Conservation (phyloP, 2,888 invertebrate species). For the Volucella bombylans region DNA sequence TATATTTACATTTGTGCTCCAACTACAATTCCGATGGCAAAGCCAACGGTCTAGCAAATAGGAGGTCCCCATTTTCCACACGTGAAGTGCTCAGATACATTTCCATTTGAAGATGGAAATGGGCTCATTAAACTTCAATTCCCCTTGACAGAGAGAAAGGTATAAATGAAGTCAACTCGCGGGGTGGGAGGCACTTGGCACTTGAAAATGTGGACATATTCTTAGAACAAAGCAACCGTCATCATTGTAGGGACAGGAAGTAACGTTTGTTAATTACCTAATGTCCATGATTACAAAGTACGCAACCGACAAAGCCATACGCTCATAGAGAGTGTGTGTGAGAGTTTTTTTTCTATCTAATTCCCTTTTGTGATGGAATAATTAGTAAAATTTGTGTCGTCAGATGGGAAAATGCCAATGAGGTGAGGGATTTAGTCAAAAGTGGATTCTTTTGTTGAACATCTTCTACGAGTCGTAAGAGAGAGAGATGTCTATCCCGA, state of each 20-base stretch:
- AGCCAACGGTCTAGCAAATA: conserved; percentile 35
- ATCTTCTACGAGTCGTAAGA: conserved; percentile 7
- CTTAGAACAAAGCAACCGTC: conserved; percentile 50
- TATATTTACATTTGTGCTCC: conserved; percentile 63
- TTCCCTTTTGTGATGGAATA: conserved; percentile 15
- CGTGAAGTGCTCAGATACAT: conserved; percentile 65
- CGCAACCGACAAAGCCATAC: conserved; percentile 44
- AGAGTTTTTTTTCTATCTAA: background rate
- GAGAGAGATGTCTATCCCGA: background rate
- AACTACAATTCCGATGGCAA: background rate
- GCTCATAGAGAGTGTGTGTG: conserved; percentile 1
- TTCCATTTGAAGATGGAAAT: conserved; percentile 63
- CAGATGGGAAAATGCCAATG: conserved; percentile 2
- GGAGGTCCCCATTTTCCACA: conserved; percentile 32
- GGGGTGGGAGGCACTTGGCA: background rate
- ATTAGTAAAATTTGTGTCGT: conserved; percentile 27
- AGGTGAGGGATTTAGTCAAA: background rate
- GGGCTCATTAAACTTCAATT: conserved; percentile 69
- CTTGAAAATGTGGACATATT: conserved; percentile 61
- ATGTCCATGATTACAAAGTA: conserved; percentile 61
- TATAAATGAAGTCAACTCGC: background rate
- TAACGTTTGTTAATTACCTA: conserved; percentile 67
- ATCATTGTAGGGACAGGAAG: conserved; percentile 56
- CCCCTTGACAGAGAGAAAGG: conserved; percentile 44
- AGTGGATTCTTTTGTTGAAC: conserved; percentile 16